Base-by-base conservation (phyloP, 2,113 vertebrate species). In the Mastomys natalensis region DNA sequence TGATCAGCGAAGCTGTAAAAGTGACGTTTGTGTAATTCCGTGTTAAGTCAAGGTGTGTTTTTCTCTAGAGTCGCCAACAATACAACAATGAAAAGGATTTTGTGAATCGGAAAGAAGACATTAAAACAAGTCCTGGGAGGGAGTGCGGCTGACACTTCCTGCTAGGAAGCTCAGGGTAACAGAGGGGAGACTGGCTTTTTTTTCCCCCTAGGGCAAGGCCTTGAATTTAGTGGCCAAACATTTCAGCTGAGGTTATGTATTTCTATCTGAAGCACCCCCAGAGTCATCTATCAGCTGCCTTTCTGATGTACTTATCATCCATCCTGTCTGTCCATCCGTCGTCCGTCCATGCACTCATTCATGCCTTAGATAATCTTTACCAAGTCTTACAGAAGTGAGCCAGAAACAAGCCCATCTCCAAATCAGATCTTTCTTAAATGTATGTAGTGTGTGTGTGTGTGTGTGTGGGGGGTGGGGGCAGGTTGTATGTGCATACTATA, bases 31-130 rank as follows among this genome's bases (percentile, higher is more conserved):
- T n/a, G 78, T 43, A 60, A 81, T 58, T 90, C 51, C 60, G 29
- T 26, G 64, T 72, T 92, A 93, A 95, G 34, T 89, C 95, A 90
- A 91, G 76, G 48, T 60, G 26, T 48, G 76, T 12, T 45, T 94
- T 68, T 84, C 92, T 93, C 29, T 92, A 53, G 13, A 51, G 74
- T 88, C 89, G 60, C 55, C 55, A 87, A 74, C 43, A 93, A 87
- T 2, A 81, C 29, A 85, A 43, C 72, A 85, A 94, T 70, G 64
- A 77, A 58, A 95, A 87, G 66, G 6, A 34, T 89, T 48, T 68
- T 82, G 37, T 87, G 91, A 68, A 93, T 89, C 21, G 8, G 72
- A 92, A 97, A 96, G 72, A 92, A 86, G 62, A 45, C 34, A 84
- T 68, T 76, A 43, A 70, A 62, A 29, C 68, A 86, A 81, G 58